Base-by-base conservation (phyloP, 1,140 invertebrate species). In the Anastrepha ludens region DNA sequence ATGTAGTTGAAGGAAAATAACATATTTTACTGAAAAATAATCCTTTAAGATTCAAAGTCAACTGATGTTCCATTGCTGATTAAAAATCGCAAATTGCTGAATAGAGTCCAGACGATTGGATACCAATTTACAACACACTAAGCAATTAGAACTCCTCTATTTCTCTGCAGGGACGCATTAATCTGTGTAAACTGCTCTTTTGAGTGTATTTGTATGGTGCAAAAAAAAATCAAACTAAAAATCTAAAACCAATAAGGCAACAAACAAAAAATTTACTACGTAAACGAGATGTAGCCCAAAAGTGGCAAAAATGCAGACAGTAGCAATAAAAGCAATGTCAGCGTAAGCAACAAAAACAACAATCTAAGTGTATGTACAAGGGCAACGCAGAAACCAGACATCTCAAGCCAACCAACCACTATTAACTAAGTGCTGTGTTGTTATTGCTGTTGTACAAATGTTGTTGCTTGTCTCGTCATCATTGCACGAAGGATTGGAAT, bases 401-500 rank as follows among this genome's bases (percentile, higher is more conserved):
- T 9, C 74, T 55, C 74, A 17, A 81, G 47, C 47, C 74, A 81
- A 81, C 74, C 74, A 81, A 44, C 74, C 50, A 55, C 55, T 55
- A 55, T 20, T 6, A 55, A 55, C 3, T 17, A 29, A 55, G 74
- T 81, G 44, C 74, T 29, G 47, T 29, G n/a, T 29, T 44, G 15
- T 81, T 81, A 2, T 55, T 81, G n/a, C 55, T 50, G 44, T 81
- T 11, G 8, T 81, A 17, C 11, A 15, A 55, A 29, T 81, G n/a
- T 81, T 81, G 74, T 81, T 58, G 74, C 3, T 20, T 81, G 74
- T 81, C 74, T 81, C 74, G 74, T 81, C 74, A 81, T 29, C 74
- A 55, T 20, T 58, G 74, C 74, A 81, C 74, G 74, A 81, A 81
- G 74, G 74, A 81, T 81, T 81, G 74, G 74, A 55, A 81, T 81